These are phyloP conservation scores for Prorops nasuta DNA, from an alignment of 1,140 invertebrate genomes.

Conservation along the genomic window DNA sequence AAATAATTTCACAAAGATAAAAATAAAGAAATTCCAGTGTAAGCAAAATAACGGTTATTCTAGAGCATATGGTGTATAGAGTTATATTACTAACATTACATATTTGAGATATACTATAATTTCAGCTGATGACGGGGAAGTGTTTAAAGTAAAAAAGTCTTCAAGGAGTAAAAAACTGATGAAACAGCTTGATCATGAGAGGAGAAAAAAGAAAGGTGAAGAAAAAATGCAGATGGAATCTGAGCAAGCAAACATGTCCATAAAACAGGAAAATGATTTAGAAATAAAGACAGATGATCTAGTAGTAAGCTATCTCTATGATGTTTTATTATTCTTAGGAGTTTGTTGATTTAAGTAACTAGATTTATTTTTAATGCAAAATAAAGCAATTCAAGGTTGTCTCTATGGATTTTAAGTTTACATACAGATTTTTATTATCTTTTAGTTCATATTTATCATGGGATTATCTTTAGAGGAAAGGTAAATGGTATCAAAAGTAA, in stretches of 20 bases:
- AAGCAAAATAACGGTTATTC: too few relatives aligned
- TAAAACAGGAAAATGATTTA: slow-evolving; percentile 59
- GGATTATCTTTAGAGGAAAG: too few relatives aligned
- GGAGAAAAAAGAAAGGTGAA: slow-evolving; percentile 68
- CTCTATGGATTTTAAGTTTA: neutral
- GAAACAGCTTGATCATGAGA: slow-evolving; percentile 81
- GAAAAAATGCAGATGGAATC: slow-evolving; percentile 57
- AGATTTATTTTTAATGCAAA: too few relatives aligned
- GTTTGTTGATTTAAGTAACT: slow-evolving; percentile 23
- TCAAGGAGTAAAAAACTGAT: slow-evolving; percentile 88
- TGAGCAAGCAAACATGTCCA: slow-evolving; percentile 50
- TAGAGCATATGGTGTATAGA: too few relatives aligned
- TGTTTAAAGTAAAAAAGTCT: slow-evolving; percentile 94
- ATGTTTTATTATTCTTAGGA: slow-evolving; percentile 52
- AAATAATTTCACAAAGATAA: too few relatives aligned
- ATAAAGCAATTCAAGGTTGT: too few relatives aligned
- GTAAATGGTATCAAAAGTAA: too few relatives aligned
- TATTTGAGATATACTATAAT: too few relatives aligned
- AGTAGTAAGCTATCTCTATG: slow-evolving; percentile 58
- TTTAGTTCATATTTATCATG: too few relatives aligned
- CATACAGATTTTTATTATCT: too few relatives aligned
- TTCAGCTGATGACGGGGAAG: slow-evolving; percentile 80
- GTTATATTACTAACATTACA: too few relatives aligned
- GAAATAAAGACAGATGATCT: slow-evolving; percentile 64
- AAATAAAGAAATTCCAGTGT: too few relatives aligned